Base-by-base conservation (phyloP, 2,113 vertebrate species). In the Atherinomorus stipes region DNA sequence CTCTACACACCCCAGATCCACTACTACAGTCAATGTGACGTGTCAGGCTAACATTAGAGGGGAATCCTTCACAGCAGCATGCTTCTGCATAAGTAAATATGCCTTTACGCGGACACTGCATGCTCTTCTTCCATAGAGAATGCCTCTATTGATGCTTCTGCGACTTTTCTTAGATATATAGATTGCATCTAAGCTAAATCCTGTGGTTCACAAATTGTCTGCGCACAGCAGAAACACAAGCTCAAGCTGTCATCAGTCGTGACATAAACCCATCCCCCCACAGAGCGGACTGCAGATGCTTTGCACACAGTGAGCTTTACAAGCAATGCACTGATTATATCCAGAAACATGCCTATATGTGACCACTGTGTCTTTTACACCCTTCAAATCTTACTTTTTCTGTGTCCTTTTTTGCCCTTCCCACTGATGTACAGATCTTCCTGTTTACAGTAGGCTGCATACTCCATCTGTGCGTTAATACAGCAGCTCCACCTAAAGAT, bases 331-430 rank as follows among this genome's bases (percentile, higher is more conserved):
- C 54, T 53, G 61, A 4, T n/a, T 19, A 45, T 6, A 11, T 22
- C 23, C 8, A 23, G 23, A 4, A 64, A 19, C 8, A 38, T 63
- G 7, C 13, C 28, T 31, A 4, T 28, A 42, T 40, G 9, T 5
- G 13, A 18, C 38, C 34, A 19, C 9, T 37, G 11, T 15, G 5
- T 1, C 44, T 50, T 47, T 11, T 51, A 21, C 49, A 21, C 44
- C 1, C 38, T 6, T 21, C 25, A 11, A 21, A 16, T 61, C 11
- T 8, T 62, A 23, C 31, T 31, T n/a, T 21, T 23, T 76, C 34
- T 69, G 21, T 88, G 84, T 64, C 86, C 89, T 92, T 80, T 84
- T 64, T 62, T 80, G 89, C 78, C 90, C 89, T 91, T 90, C 85
- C 54, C 47, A 70, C 47, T 56, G 78, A 86, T 79, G 64, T 8